Percentiles rank a stretch among this genome's conserved stretches.
Evolutionary conservation across 2,888 invertebrate genomes (phyloP).

Genomic region (Orchestes rusci): DNA sequence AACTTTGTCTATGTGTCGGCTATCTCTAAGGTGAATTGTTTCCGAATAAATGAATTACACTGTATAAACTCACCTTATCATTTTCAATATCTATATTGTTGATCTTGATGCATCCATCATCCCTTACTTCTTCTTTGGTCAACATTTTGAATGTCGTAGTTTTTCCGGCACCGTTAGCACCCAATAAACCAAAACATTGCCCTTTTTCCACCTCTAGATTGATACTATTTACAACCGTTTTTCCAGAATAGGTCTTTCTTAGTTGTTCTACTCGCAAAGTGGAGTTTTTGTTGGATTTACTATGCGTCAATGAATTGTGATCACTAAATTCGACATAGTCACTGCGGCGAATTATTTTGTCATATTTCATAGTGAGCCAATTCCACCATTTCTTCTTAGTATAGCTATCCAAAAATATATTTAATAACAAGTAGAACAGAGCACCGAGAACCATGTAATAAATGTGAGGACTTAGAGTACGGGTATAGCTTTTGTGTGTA

Average conservation of each 20-base stretch:
- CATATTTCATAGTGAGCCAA: not conserved
- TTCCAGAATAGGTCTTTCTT: conserved; percentile 52
- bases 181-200: conserved; percentile 77
- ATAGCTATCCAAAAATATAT: conserved; percentile 28
- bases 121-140: conserved; percentile 42
- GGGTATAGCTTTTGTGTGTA: conserved; percentile 28
- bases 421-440: conserved; percentile 27
- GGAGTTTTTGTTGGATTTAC: not conserved
- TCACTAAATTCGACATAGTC: not conserved
- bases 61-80: conserved; percentile 20
- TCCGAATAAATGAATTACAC: not conserved
- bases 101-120: conserved; percentile 50
- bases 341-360: not conserved
- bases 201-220: conserved; percentile 61
- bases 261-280: conserved; percentile 37
- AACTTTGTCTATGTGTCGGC: no score
- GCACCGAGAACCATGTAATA: conserved; percentile 26
- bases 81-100: conserved; percentile 23
- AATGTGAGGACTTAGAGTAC: conserved; percentile 22
- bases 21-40: no score
- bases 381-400: conserved; percentile 18
- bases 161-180: conserved; percentile 85
- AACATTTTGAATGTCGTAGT: conserved; percentile 80
- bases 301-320: not conserved
- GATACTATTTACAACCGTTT: conserved; percentile 45